Conservation (phyloP, 1,140 invertebrate species). For the Tetranychus cinnabarinus region DNA sequence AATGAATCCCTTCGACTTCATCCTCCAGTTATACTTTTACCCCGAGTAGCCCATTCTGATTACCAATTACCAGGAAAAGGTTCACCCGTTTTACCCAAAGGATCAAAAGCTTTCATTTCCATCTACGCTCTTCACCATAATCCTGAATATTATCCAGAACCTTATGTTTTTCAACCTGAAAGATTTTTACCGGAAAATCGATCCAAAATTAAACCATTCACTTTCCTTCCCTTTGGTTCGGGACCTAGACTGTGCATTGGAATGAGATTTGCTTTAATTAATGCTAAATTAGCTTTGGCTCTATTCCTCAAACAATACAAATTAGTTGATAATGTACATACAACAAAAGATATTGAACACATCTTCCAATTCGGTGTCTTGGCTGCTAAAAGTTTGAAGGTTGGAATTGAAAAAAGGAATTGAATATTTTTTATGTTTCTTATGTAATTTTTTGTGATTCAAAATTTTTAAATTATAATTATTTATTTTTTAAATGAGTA, state of each 20-base stretch:
- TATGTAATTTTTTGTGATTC: too few species aligned
- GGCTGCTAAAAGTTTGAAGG: too few species aligned
- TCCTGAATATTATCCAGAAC: conserved; percentile 12
- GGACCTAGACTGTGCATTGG: conserved; percentile 7
- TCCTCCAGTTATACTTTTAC: conserved; percentile 11
- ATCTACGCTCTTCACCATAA: conserved; percentile 14
- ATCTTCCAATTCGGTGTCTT: too few species aligned
- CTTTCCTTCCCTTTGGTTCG: conserved; percentile 1
- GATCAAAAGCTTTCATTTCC: conserved; percentile 9
- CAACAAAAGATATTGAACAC: too few species aligned
- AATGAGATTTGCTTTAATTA: conserved; percentile 6
- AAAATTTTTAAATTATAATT: too few species aligned
- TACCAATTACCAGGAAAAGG: conserved; percentile 10
- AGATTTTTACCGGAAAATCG: conserved; percentile 11
- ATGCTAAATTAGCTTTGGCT: conserved; percentile 1
- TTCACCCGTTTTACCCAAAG: conserved; percentile 11
- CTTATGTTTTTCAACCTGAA: conserved; percentile 14
- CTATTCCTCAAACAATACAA: neutral
- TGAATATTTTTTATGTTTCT: too few species aligned
- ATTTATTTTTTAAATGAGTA: too few species aligned
- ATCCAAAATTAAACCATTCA: neutral
- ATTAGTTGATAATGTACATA: too few species aligned
- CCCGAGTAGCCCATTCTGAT: neutral
- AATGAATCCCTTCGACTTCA: conserved; percentile 21
- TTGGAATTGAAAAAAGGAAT: too few species aligned